Evolutionary conservation across 2,888 invertebrate genomes (phyloP).

Genomic region (Odontomyia ornata): DNA sequence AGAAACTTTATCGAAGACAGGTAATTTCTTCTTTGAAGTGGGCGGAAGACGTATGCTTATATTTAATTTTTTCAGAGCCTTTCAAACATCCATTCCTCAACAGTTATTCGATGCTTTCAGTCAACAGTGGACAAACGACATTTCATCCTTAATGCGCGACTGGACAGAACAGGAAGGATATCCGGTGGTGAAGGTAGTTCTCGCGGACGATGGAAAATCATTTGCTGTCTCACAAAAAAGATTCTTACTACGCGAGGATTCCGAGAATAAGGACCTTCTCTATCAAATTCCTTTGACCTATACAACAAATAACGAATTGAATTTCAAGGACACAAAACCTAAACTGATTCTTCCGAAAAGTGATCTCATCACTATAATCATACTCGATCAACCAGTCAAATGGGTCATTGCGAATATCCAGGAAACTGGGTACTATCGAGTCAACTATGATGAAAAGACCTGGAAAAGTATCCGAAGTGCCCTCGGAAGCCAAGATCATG

Average conservation of each 20-base stretch:
- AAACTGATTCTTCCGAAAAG: slow-evolving; percentile 52
- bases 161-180: slow-evolving; percentile 76
- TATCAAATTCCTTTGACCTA: slow-evolving; percentile 58
- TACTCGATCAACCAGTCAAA: slow-evolving; percentile 52
- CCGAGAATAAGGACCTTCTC: neutral
- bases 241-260: slow-evolving; percentile 52
- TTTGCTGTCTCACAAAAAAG: slow-evolving; percentile 54
- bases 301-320: slow-evolving; percentile 53
- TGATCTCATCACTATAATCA: neutral
- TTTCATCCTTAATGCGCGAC: slow-evolving; percentile 63
- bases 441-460: slow-evolving; percentile 71
- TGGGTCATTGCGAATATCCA: slow-evolving; percentile 73
- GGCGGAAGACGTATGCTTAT: neutral
- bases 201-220: slow-evolving; percentile 27
- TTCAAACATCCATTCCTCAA: slow-evolving; percentile 7
- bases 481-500: slow-evolving; percentile 63
- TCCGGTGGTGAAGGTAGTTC: slow-evolving; percentile 69
- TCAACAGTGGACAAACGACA: slow-evolving; percentile 64
- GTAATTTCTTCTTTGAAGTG: neutral
- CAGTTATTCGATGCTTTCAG: slow-evolving; percentile 13
- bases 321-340: slow-evolving; percentile 56
- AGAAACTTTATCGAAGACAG: neutral
- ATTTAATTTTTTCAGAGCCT: slow-evolving; percentile 36
- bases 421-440: slow-evolving; percentile 73
- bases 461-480: slow-evolving; percentile 67